Base-by-base conservation (phyloP, 1,140 invertebrate genomes). In the Sitodiplosis mosellana region DNA sequence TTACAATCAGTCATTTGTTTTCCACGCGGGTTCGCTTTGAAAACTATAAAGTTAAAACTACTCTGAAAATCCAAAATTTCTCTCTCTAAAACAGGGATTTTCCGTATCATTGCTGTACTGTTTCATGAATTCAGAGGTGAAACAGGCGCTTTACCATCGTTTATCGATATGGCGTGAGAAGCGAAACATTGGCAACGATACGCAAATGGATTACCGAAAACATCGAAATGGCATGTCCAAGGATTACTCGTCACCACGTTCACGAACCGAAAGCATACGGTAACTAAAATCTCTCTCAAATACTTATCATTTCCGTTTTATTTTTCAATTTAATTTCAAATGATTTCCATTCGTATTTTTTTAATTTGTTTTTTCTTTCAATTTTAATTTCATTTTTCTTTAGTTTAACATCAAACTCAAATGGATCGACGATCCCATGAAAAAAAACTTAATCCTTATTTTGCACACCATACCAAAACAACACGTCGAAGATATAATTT, bases 91-190 rank as follows among this genome's bases (percentile, higher is more conserved):
- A 0, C 8, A 64, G 62, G 88, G 87, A 49, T 81, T 90, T 58
- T 78, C 79, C 27, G 85, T 91, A 45, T 83, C 86, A 21, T 61
- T 92, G 18, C 82, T 91, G 63, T 92, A 90, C 68, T 91, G 89
- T 66, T 92, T 92, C 65, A 72, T 91, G 50, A 93, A 92, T 68
- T 85, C 81, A 1, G 89, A 93, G 68, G 90, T 95, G 12, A 79
- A 86, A 46, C 85, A 84, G 56, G 79, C 85, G 0, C 65, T 91
- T 48, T 71, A 78, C 45, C 83, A 90, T 66, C 84, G 87, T 58
- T 73, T 84, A 49, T 74, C 77, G 51, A 72, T 80, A 46, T 91
- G 85, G 85, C 79, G 76, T 54, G 79, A 79, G 14, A 73, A 75
- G 14, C 69, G 73, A 37, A 69, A 69, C 19, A 69, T 78, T 19